phyloP scores from a whole-genome alignment of 2,888 invertebrate species.

The Synergus umbraculus region DNA sequence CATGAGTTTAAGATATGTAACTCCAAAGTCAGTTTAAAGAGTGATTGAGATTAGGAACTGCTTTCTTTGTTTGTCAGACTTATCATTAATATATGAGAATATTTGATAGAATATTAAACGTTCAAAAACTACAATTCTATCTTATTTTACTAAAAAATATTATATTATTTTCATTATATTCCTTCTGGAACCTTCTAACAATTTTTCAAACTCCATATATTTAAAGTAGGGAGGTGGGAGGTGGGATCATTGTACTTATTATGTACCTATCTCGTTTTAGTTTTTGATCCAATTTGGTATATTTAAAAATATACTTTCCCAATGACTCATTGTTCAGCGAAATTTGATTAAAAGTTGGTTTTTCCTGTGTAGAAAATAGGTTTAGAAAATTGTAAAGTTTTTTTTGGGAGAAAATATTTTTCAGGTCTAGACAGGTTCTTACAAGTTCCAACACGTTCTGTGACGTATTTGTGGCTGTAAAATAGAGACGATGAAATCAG shows the following conservation, averaged over 20 bases:
- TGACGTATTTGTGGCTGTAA: not conserved
- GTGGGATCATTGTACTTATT: too few relatives aligned
- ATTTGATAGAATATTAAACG: too few relatives aligned
- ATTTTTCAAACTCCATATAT: not conserved
- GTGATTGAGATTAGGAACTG: not conserved
- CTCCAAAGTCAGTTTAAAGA: too few relatives aligned
- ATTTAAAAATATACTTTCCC: too few relatives aligned
- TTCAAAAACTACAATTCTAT: too few relatives aligned
- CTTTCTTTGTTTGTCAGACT: not conserved
- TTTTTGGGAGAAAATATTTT: not conserved
- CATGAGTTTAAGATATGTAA: not conserved
- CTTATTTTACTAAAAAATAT: too few relatives aligned
- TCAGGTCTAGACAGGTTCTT: not conserved
- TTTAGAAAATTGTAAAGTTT: not conserved
- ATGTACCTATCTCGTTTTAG: too few relatives aligned
- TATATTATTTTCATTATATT: not conserved
- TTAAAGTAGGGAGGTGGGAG: too few relatives aligned
- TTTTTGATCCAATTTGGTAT: too few relatives aligned
- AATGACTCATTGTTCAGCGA: too few relatives aligned
- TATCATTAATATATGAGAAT: too few relatives aligned
- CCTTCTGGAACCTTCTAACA: not conserved
- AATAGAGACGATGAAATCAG: not conserved
- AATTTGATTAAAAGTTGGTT: too few relatives aligned
- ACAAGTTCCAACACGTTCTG: not conserved
- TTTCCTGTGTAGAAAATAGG: not conserved